These are phyloP conservation scores for Catharus ustulatus DNA, from an alignment of 2,797 vertebrate species.

Conservation along the genomic window DNA sequence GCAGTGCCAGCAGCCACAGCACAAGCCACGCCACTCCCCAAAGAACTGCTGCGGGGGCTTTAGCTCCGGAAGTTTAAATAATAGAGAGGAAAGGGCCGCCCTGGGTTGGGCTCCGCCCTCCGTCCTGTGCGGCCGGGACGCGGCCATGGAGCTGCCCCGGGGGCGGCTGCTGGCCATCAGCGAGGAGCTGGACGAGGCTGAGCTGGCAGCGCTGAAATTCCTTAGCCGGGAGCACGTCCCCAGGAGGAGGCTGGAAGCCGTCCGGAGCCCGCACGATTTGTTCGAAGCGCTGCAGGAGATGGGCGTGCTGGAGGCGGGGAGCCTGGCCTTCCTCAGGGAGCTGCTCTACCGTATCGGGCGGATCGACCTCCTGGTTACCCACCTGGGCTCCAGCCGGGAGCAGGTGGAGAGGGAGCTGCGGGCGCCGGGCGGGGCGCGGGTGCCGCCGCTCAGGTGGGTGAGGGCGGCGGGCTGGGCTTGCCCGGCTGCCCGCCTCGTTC, in stretches of 20 bases:
- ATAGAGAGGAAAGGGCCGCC: neutral
- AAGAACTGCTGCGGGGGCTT: fast-evolving
- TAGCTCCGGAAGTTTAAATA: neutral
- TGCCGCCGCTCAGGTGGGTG: slow-evolving; percentile 54
- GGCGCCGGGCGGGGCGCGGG: neutral
- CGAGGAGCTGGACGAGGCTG: slow-evolving; percentile 50
- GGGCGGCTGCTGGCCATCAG: slow-evolving; percentile 28
- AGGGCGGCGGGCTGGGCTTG: neutral
- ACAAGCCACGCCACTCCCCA: fast-evolving
- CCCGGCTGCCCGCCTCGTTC: fast-evolving
- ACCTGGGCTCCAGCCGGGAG: neutral
- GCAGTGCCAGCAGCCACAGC: fast-evolving
- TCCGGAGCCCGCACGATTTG: slow-evolving; percentile 26
- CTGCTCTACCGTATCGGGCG: slow-evolving; percentile 66
- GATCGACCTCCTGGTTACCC: slow-evolving; percentile 54
- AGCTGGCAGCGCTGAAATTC: slow-evolving; percentile 69
- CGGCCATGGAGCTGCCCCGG: neutral
- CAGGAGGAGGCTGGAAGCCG: slow-evolving; percentile 39
- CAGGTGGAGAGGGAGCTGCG: slow-evolving; percentile 51
- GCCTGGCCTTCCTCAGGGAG: slow-evolving; percentile 68
- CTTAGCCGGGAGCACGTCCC: slow-evolving; percentile 68
- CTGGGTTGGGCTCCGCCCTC: fast-evolving
- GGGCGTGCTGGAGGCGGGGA: slow-evolving; percentile 17
- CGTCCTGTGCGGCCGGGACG: fast-evolving
- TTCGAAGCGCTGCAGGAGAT: slow-evolving; percentile 62